Evolutionary conservation across 2,113 vertebrate genomes (phyloP).

Genomic region (Cottus gobio): DNA sequence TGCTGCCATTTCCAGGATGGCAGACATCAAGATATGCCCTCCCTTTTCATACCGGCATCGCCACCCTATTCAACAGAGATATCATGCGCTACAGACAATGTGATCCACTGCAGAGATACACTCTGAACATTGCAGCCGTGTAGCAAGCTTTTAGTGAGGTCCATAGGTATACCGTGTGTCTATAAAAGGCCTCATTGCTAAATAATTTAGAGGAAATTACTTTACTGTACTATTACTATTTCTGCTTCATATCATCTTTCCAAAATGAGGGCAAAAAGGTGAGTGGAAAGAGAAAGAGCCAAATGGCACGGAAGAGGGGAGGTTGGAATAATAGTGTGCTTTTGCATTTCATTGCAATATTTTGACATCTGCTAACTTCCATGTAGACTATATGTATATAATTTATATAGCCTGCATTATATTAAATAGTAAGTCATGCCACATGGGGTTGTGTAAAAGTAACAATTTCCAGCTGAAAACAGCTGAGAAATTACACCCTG

Average conservation of each 20-base stretch:
- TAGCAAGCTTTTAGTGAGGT: constrained; percentile 71
- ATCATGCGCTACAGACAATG: constrained; percentile 53
- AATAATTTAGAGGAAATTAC: constrained; percentile 77
- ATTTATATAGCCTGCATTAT: neutral
- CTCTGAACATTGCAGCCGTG: constrained; percentile 62
- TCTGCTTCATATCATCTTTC: constrained; percentile 58
- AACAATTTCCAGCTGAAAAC: constrained; percentile 2
- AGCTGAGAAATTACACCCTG: neutral
- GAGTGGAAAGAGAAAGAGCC: constrained; percentile 18
- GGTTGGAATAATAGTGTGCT: neutral
- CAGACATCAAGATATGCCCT: constrained; percentile 58
- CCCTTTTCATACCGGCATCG: constrained; percentile 39
- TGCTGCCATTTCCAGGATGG: constrained; percentile 60
- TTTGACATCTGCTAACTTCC: neutral
- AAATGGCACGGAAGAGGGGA: constrained; percentile 18
- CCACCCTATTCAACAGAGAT: constrained; percentile 52
- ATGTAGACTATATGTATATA: neutral
- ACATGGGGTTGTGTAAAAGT: neutral
- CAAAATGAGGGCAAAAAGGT: constrained; percentile 34
- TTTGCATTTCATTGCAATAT: neutral
- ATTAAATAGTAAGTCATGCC: neutral
- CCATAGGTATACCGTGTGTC: constrained; percentile 70
- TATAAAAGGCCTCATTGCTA: constrained; percentile 70
- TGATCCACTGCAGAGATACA: constrained; percentile 59
- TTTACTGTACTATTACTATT: constrained; percentile 74